Percentiles rank a stretch among this genome's conserved stretches.
Evolutionary conservation across 2,113 vertebrate genomes (phyloP).

Genomic region (Misgurnus mizolepis): DNA sequence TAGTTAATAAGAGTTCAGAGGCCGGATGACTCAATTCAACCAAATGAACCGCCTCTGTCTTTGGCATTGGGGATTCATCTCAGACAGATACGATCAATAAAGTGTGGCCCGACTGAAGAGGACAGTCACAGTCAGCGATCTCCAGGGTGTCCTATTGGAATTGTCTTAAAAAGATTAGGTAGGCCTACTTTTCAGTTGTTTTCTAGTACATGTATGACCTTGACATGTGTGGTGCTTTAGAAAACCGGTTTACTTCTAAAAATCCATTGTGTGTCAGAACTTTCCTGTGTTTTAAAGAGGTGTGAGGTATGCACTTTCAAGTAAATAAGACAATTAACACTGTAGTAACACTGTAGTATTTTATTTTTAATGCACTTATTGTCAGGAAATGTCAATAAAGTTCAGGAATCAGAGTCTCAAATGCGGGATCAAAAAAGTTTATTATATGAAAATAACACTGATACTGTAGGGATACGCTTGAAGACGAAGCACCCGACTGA

Average conservation of each 20-base stretch:
- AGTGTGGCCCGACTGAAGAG: slow-evolving; percentile 59
- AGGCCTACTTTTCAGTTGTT: slow-evolving; percentile 61
- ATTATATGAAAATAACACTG: too few relatives aligned
- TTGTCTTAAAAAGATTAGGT: slow-evolving; percentile 64
- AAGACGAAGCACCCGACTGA: too few relatives aligned
- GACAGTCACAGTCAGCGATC: slow-evolving; percentile 58
- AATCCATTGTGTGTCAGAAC: background rate
- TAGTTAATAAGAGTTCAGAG: slow-evolving; percentile 51
- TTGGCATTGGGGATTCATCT: slow-evolving; percentile 72
- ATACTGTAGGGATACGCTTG: too few relatives aligned
- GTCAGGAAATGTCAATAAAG: too few relatives aligned
- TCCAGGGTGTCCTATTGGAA: slow-evolving; percentile 73
- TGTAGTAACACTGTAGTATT: background rate
- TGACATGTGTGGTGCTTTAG: slow-evolving; percentile 7
- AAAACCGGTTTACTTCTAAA: background rate
- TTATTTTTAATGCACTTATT: background rate
- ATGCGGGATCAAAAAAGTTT: too few relatives aligned
- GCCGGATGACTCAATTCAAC: slow-evolving; percentile 63
- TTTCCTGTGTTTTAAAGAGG: background rate
- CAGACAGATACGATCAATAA: slow-evolving; percentile 72
- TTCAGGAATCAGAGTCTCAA: too few relatives aligned
- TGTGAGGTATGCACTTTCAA: slow-evolving; percentile 1
- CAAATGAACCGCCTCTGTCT: slow-evolving; percentile 66
- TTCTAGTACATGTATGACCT: slow-evolving; percentile 47
- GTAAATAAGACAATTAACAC: background rate